These are phyloP conservation scores for Agrotis ipsilon DNA, from an alignment of 2,888 invertebrate species.

Conservation along the genomic window DNA sequence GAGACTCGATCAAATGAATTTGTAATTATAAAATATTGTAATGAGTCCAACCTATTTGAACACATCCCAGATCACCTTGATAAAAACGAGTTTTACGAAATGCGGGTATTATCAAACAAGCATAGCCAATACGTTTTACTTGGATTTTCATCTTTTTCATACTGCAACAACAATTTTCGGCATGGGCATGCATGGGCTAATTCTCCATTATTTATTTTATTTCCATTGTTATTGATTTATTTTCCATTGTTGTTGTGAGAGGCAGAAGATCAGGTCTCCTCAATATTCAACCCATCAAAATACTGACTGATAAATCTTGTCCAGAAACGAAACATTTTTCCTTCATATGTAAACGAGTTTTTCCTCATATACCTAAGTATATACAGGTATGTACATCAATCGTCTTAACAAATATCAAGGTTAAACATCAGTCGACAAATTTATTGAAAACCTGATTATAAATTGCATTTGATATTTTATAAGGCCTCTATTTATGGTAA, in stretches of 20 bases:
- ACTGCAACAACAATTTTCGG: slow-evolving; percentile 5
- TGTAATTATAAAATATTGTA: slow-evolving; percentile 28
- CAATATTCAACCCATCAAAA: background rate
- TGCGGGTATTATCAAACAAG: slow-evolving; percentile 74
- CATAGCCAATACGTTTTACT: slow-evolving; percentile 52
- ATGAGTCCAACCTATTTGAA: slow-evolving; percentile 63
- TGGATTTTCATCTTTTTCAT: slow-evolving; percentile 39
- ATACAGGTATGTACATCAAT: slow-evolving; percentile 45
- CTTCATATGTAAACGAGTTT: slow-evolving; percentile 24
- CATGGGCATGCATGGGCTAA: slow-evolving; percentile 25
- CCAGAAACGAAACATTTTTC: background rate
- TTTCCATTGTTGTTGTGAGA: background rate
- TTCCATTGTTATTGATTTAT: background rate
- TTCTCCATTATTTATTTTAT: slow-evolving; percentile 3
- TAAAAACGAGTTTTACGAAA: slow-evolving; percentile 70
- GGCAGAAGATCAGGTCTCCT: background rate
- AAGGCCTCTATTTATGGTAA: slow-evolving; percentile 58
- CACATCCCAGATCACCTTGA: slow-evolving; percentile 74
- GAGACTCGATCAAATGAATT: background rate
- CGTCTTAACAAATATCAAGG: slow-evolving; percentile 63
- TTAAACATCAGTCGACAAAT: slow-evolving; percentile 55
- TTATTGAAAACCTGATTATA: slow-evolving; percentile 60
- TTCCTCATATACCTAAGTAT: slow-evolving; percentile 31
- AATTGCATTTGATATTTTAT: slow-evolving; percentile 55
- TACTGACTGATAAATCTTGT: background rate